Evolutionary conservation across 2,888 invertebrate species (phyloP), one percentile per base, ranked within the genome.

Genomic region (Cephus rjabovi): DNA sequence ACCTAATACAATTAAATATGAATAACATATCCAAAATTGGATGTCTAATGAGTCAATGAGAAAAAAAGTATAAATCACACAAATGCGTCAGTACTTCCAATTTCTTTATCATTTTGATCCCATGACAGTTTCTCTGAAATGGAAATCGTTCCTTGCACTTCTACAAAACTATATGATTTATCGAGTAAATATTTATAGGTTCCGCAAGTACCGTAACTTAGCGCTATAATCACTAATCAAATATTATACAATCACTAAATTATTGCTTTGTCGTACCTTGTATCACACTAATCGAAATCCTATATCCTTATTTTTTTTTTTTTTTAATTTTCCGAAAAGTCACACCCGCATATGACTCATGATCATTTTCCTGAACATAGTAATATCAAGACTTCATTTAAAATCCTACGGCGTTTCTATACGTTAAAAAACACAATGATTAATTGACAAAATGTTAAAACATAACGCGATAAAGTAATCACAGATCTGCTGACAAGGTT

Each of bases 241-340:
- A 88, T 90, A 90, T 90, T 86, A 86, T 91, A 91, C 90, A 91
- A 91, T 91, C 90, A 91, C 90, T 91, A 91, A 91, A 89, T 91
- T 91, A 91, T 91, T 91, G 91, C 91, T 91, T 91, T 90, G 89
- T 88, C 89, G 89, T 91, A 90, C 89, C 89, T 90, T 90, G 89
- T 91, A 91, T 91, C 91, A 91, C 90, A 90, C 91, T 91, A 91
- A 90, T 89, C 90, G 90, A 90, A 86, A 89, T 83, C 82, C 87
- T 90, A 90, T 86, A 81, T 82, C 79, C 79, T 81, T 81, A 80
- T 75, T 80, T 79, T 74, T 81, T 30, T 30, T 30, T 30, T 30
- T 80, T 80, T 82, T 79, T 77, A 80, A 79, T 77, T 40, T 56
- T 78, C 75, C 71, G 34, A 75, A 82, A 84, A 87, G 81, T 79